Evolutionary conservation across 2,888 invertebrate genomes (phyloP).

Genomic region (Temnothorax ravouxi): DNA sequence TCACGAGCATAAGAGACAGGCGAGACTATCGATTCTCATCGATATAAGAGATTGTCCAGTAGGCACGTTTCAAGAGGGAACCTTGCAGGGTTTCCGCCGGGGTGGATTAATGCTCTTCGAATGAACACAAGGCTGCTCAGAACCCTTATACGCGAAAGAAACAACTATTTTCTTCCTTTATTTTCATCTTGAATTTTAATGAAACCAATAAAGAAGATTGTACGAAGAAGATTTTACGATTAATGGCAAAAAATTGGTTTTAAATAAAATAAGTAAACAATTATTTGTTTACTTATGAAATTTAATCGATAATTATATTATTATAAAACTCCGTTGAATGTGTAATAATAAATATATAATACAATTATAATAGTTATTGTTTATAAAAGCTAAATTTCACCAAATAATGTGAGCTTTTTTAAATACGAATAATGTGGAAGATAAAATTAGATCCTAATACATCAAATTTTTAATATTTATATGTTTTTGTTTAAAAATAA

Average conservation of each 20-base stretch:
- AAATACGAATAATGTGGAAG: not conserved
- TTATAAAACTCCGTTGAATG: not conserved
- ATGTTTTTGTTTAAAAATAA: not conserved
- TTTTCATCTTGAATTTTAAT: conserved; percentile 2
- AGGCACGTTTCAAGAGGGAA: conserved; percentile 77
- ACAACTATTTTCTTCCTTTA: conserved; percentile 12
- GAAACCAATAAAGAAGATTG: not conserved
- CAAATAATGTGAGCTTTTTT: not conserved
- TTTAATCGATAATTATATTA: conserved; percentile 9
- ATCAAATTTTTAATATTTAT: conserved; percentile 5
- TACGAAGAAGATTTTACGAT: not conserved
- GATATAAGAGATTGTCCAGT: conserved; percentile 61
- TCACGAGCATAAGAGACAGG: conserved; percentile 42
- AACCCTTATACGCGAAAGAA: conserved; percentile 19
- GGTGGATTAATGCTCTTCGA: conserved; percentile 80
- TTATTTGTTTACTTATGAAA: not conserved
- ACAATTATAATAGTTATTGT: not conserved
- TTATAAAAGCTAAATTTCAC: not conserved
- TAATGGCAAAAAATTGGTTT: not conserved
- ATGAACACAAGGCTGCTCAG: conserved; percentile 67
- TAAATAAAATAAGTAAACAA: conserved; percentile 1
- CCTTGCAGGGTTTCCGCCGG: conserved; percentile 80
- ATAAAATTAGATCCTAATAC: not conserved
- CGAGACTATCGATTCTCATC: conserved; percentile 74
- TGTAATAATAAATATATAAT: not conserved